Conservation (phyloP, 1,140 invertebrate species). For the Polyergus mexicanus region DNA sequence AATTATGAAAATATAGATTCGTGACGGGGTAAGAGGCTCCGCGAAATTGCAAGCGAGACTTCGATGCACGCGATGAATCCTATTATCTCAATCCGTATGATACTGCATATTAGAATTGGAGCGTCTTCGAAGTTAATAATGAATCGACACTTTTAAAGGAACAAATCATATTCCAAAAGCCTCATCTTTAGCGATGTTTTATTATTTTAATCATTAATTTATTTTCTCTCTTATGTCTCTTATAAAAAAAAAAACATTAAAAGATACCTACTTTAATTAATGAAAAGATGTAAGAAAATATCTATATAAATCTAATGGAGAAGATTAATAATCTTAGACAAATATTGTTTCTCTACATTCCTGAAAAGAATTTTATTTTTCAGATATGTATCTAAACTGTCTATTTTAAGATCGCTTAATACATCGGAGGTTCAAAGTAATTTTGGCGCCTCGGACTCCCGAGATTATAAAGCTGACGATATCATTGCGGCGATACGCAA, state of each 20-base stretch:
- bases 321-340: background rate
- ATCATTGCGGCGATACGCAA: constrained; percentile 1
- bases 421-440: background rate
- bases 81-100: constrained; percentile 39
- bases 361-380: background rate
- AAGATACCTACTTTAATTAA: background rate
- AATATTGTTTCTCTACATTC: background rate
- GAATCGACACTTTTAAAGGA: background rate
- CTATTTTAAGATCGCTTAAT: background rate
- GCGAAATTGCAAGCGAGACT: constrained; percentile 1
- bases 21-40: constrained; percentile 1
- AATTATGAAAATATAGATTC: constrained; percentile 50
- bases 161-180: background rate
- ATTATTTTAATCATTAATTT: background rate
- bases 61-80: background rate
- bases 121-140: background rate
- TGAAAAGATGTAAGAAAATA: background rate
- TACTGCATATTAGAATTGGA: background rate
- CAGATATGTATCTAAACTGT: background rate
- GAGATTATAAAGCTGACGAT: constrained; percentile 3
- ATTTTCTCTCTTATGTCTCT: background rate
- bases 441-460: background rate
- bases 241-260: background rate
- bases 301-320: background rate
- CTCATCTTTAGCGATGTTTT: background rate